phyloP scores from a whole-genome alignment of 2,113 vertebrate genomes.

The Brevimyrus niger region DNA sequence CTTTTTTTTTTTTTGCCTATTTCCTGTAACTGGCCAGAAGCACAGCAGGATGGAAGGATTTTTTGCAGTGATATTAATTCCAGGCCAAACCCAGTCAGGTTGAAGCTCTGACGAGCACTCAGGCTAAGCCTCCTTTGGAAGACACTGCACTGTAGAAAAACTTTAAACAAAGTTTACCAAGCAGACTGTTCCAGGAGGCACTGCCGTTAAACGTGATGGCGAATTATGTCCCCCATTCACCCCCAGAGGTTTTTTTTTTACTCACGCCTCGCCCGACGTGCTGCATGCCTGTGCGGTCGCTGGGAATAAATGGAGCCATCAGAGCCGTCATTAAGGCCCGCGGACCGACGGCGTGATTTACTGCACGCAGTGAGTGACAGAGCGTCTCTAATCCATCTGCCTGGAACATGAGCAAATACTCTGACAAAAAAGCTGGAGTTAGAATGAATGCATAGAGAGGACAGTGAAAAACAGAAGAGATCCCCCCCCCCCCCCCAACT shows the following conservation, averaged over 20 bases:
- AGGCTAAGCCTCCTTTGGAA: background rate
- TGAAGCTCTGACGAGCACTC: background rate
- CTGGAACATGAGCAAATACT: background rate
- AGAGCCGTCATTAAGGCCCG: constrained; percentile 48
- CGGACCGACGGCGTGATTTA: constrained; percentile 30
- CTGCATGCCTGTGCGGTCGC: constrained; percentile 42
- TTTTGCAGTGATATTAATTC: background rate
- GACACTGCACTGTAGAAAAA: constrained; percentile 11
- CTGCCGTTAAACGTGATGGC: constrained; percentile 16
- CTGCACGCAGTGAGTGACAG: background rate
- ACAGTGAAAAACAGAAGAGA: background rate
- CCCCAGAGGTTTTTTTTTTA: constrained; percentile 37
- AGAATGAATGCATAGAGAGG: background rate
- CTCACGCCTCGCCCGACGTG: constrained; percentile 40
- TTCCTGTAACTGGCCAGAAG: background rate
- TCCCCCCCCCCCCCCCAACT: background rate
- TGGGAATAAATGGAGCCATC: constrained; percentile 46
- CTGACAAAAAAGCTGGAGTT: background rate
- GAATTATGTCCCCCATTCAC: constrained; percentile 17
- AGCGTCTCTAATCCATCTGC: background rate
- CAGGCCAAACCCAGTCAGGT: background rate
- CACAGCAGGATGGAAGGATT: constrained; percentile 8
- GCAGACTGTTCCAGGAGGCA: constrained; percentile 20
- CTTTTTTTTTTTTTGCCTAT: background rate
- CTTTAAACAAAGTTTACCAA: background rate